Base-by-base conservation (phyloP, 2,888 invertebrate genomes). In the Andrena hattorfiana region DNA sequence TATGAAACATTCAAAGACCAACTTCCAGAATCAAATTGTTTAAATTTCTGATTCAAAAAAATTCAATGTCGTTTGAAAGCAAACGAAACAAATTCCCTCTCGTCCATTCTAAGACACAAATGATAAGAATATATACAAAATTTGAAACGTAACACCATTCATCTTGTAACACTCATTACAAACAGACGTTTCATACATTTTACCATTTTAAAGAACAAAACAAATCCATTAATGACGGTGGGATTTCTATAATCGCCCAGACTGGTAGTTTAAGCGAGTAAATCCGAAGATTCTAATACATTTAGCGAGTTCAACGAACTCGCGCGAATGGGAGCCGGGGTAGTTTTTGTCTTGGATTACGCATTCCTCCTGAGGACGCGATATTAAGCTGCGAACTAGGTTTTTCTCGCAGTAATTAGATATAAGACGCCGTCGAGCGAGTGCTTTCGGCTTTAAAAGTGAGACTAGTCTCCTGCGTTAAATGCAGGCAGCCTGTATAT, bases 381-480 rank as follows among this genome's bases (percentile, higher is more conserved):
- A 16, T 70, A 48, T 48, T 30, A 48, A 48, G 59, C 35, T 30
- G 35, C 48, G 48, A 16, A 28, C 26, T 28, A n/a, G 48, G 79
- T 78, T 85, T 83, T 81, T 84, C 16, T 88, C 77, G 81, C 67
- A 81, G 89, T 86, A 89, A 89, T 90, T 90, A 89, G 83, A 88
- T 72, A 71, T 85, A 81, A 86, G 82, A 81, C 80, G 81, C 66
- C 79, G 73, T 78, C 75, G 85, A 77, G 75, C 71, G 63, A 70
- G 71, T 48, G 73, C 82, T 80, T 78, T 77, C 69, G 77, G 83
- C 68, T 77, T 81, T 67, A 81, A 87, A 77, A 64, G 35, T 48
- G 35, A 56, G 51, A 62, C 62, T 30, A 62, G 66, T 77, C 68
- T 64, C 26, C 71, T 60, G 30, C 5, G 67, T 83, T 85, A 79